phyloP scores from a whole-genome alignment of 2,797 vertebrate species.

The Furcifer pardalis region DNA sequence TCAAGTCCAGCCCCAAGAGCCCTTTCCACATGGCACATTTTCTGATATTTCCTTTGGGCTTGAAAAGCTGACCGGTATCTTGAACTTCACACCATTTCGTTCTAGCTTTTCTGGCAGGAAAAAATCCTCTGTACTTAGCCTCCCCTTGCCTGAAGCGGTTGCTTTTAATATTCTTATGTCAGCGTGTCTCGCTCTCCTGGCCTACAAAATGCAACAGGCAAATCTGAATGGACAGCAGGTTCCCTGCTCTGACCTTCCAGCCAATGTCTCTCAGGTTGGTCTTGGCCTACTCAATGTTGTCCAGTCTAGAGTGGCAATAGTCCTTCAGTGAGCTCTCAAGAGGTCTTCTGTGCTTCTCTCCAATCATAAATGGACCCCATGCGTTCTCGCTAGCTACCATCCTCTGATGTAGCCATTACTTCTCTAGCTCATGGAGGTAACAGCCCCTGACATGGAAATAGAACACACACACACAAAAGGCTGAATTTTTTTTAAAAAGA shows the following conservation, averaged over 20 bases:
- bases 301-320: not conserved
- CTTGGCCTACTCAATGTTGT: not conserved
- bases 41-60: not conserved
- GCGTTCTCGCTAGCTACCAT: not conserved
- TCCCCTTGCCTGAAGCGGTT: slow-evolving; percentile 1
- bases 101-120: not conserved
- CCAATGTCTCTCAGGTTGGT: slow-evolving; percentile 14
- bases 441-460: not conserved
- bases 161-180: not conserved
- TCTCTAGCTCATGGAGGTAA: not conserved
- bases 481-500: slow-evolving; percentile 55
- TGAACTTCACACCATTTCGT: not conserved
- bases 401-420: not conserved
- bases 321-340: not conserved
- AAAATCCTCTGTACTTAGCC: not conserved
- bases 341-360: not conserved
- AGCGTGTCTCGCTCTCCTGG: not conserved
- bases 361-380: not conserved
- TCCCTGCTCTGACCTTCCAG: not conserved
- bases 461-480: not conserved
- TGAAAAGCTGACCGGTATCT: not conserved
- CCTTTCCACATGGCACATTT: not conserved
- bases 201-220: not conserved
- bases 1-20: not conserved
- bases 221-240: not conserved